Percentiles rank a stretch among this genome's conserved stretches.
Conservation (phyloP, 2,797 vertebrate species). For the Philypnodon macrostomus region DNA sequence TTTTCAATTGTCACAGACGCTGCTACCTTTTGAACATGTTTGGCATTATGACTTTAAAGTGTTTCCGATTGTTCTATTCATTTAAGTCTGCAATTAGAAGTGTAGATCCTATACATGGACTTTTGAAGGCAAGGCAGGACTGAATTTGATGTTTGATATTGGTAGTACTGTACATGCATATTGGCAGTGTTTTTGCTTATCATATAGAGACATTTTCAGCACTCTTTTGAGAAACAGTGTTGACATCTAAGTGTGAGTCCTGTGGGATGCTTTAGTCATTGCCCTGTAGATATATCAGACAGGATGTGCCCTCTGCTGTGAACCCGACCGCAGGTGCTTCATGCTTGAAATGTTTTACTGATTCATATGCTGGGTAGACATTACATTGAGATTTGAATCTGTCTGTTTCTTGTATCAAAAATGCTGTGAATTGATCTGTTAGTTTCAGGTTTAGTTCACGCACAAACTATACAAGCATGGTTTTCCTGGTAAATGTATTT, state of each 20-base stretch:
- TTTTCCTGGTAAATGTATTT: no score
- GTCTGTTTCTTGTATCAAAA: neutral
- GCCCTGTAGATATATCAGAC: slow-evolving; percentile 2
- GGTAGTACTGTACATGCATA: no score
- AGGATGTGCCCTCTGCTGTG: neutral
- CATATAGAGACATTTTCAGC: neutral
- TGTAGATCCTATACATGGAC: no score
- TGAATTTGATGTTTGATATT: no score
- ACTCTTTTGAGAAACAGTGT: neutral
- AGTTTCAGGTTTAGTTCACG: no score
- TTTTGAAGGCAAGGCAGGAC: no score
- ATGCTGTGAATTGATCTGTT: no score
- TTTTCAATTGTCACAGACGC: slow-evolving; percentile 46
- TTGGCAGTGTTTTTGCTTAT: neutral
- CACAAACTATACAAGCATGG: no score
- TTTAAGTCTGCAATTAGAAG: neutral
- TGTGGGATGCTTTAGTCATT: neutral
- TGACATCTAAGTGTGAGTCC: slow-evolving; percentile 7
- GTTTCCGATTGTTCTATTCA: slow-evolving; percentile 7
- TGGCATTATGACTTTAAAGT: slow-evolving; percentile 4
- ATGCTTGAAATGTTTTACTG: neutral
- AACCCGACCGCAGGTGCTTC: neutral
- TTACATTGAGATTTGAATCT: neutral
- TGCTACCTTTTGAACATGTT: slow-evolving; percentile 29
- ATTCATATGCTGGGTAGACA: neutral